Evolutionary conservation across 2,797 vertebrate genomes (phyloP).

Genomic region (Chiroxiphia lanceolata): DNA sequence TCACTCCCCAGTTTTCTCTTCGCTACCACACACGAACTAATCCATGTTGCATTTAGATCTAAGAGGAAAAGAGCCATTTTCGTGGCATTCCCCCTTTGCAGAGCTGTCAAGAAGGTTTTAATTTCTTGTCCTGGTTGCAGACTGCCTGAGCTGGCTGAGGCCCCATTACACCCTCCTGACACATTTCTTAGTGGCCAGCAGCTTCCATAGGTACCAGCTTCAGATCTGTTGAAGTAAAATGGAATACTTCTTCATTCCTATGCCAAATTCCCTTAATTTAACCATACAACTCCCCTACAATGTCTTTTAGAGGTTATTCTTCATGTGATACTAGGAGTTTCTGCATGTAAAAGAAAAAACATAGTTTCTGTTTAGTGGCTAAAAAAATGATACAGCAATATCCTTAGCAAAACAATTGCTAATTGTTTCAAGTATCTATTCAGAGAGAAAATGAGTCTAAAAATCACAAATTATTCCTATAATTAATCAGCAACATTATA

Average conservation of each 20-base stretch:
- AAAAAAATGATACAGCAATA: background rate
- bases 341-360: background rate
- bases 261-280: background rate
- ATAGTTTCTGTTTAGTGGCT: background rate
- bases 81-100: background rate
- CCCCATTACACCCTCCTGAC: background rate
- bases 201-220: background rate
- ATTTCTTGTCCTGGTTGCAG: background rate
- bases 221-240: background rate
- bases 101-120: background rate
- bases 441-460: slow-evolving; percentile 29
- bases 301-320: background rate
- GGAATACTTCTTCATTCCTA: background rate
- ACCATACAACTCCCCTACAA: background rate
- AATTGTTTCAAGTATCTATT: slow-evolving; percentile 7
- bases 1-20: background rate
- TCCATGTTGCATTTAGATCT: background rate
- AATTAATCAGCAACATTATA: slow-evolving; percentile 11
- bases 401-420: background rate
- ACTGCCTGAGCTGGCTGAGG: background rate
- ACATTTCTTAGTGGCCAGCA: background rate
- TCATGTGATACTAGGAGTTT: background rate
- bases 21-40: background rate
- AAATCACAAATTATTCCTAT: slow-evolving; percentile 17
- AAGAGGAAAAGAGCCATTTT: background rate